These are phyloP conservation scores for Siniperca scherzeri DNA, from an alignment of 2,797 vertebrate genomes.

Conservation along the genomic window DNA sequence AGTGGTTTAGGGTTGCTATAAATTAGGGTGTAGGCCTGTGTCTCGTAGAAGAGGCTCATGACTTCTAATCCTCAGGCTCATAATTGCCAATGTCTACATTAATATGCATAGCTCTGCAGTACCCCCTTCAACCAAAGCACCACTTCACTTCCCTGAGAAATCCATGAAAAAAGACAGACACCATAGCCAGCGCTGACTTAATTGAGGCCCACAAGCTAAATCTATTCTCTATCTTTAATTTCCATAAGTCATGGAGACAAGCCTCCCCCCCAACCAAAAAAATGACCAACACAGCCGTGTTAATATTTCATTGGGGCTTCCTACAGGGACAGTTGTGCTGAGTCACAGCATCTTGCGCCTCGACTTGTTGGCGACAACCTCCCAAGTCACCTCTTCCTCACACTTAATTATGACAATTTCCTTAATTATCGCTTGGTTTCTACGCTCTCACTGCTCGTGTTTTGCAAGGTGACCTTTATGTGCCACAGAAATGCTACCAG, in stretches of 20 bases:
- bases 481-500: slow-evolving; percentile 80
- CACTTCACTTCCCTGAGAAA: slow-evolving; percentile 33
- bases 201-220: slow-evolving; percentile 77
- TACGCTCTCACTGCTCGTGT: slow-evolving; percentile 37
- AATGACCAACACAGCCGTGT: slow-evolving; percentile 71
- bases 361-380: slow-evolving; percentile 72
- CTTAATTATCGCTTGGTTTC: slow-evolving; percentile 78
- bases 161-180: slow-evolving; percentile 53
- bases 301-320: slow-evolving; percentile 72
- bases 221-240: slow-evolving; percentile 67
- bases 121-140: slow-evolving; percentile 32
- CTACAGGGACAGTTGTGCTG: slow-evolving; percentile 67
- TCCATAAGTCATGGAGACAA: slow-evolving; percentile 73
- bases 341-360: slow-evolving; percentile 69
- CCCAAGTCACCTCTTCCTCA: slow-evolving; percentile 70
- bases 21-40: slow-evolving; percentile 14
- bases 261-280: slow-evolving; percentile 55
- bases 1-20: slow-evolving; percentile 23
- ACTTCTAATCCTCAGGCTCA: slow-evolving; percentile 57
- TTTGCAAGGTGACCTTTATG: slow-evolving; percentile 86
- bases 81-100: slow-evolving; percentile 65
- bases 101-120: slow-evolving; percentile 71
- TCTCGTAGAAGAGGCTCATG: slow-evolving; percentile 32
- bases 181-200: slow-evolving; percentile 63
- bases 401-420: slow-evolving; percentile 83